Conservation (phyloP, 2,888 invertebrate genomes). For the Andricus curvator region DNA sequence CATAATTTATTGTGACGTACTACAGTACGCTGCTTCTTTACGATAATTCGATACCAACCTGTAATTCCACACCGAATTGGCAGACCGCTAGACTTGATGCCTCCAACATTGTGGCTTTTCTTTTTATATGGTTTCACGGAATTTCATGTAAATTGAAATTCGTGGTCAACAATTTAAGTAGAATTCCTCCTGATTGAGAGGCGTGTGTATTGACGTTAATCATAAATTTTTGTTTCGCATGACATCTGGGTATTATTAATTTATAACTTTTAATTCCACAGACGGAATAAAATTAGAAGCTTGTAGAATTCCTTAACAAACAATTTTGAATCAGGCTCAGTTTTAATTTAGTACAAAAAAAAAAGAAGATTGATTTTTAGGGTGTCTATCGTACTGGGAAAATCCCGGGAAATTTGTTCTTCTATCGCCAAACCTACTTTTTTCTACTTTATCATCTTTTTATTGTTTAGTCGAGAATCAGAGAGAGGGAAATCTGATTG, state of each 20-base stretch:
- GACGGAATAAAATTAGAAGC: too few species aligned
- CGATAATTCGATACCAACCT: slow-evolving; percentile 28
- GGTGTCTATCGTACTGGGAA: too few species aligned
- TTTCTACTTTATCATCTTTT: too few species aligned
- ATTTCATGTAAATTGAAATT: slow-evolving; percentile 32
- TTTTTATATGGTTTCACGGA: slow-evolving; percentile 29
- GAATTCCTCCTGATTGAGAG: not conserved
- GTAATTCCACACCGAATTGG: slow-evolving; percentile 30
- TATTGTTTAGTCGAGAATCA: too few species aligned
- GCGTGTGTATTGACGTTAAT: not conserved
- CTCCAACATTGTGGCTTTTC: slow-evolving; percentile 14
- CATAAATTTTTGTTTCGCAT: not conserved
- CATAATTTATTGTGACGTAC: slow-evolving; percentile 22
- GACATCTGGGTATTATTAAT: not conserved
- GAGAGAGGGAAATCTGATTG: too few species aligned
- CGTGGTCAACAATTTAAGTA: slow-evolving; percentile 14
- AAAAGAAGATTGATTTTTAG: too few species aligned
- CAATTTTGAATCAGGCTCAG: not conserved
- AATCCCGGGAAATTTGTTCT: too few species aligned
- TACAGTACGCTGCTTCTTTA: slow-evolving; percentile 15
- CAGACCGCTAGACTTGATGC: slow-evolving; percentile 24
- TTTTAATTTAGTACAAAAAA: not conserved
- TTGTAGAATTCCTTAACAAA: not conserved
- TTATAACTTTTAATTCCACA: not conserved
- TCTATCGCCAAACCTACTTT: too few species aligned